Base-by-base conservation (phyloP, 2,888 invertebrate genomes). In the Lasioglossum morio region DNA sequence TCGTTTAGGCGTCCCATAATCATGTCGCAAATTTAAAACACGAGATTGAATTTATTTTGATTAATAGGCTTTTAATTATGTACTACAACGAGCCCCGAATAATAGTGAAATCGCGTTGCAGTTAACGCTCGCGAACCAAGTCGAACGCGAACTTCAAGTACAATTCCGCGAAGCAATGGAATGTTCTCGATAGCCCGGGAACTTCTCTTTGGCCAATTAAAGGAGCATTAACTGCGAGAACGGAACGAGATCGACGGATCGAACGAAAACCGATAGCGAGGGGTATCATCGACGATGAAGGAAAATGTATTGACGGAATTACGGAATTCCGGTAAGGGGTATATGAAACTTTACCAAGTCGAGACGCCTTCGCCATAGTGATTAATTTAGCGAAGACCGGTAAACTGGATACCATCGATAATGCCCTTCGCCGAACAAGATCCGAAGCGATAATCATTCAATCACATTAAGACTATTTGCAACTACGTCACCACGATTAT, bases 381-480 rank as follows among this genome's bases (percentile, higher is more conserved):
- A 85, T 87, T 85, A 85, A 87, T 85, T 87, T 79, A 85, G 82
- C 85, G 63, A 82, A 82, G 85, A 77, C 72, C 85, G 37, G 82
- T 77, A 75, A 85, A 85, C 74, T 87, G 79, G 82, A 79, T 87
- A 80, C 74, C 77, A 57, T 27, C 69, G 85, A 79, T 79, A 85
- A 85, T 85, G 77, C 79, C 30, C 69, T 70, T 77, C 77, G 34
- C 30, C 43, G 40, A 72, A 79, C 74, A 79, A 85, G 86, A 87
- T 87, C 82, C 79, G n/a, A 30, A 60, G 66, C 85, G 79, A 82
- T 87, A 87, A 87, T 72, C 82, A 85, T 79, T 85, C 86, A 85
- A 87, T 87, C 79, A 77, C 85, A 80, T 87, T 77, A 87, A 80
- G 75, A 57, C 63, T 76, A 46, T 77, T 75, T 69, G 57, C 23